phyloP scores from a whole-genome alignment of 2,113 vertebrate species.

The Xenotilapia leptura region DNA sequence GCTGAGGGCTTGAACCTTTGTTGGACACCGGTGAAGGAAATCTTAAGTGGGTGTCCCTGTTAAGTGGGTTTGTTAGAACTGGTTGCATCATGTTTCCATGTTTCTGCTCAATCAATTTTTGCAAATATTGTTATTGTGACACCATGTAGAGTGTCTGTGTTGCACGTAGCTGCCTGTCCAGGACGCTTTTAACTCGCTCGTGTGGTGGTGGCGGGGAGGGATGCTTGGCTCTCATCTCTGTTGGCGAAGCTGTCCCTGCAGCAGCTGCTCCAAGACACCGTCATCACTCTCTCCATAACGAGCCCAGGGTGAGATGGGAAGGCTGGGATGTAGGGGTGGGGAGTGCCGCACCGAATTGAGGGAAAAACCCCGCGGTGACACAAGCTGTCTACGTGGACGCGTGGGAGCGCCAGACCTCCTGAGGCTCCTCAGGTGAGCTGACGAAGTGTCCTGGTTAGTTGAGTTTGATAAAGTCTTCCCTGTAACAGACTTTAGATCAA shows the following conservation, averaged over 20 bases:
- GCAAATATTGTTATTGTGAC: background rate
- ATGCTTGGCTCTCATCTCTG: background rate
- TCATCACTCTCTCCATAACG: constrained; percentile 62
- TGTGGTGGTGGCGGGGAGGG: background rate
- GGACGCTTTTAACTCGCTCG: background rate
- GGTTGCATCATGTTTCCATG: background rate
- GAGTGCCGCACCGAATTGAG: constrained; percentile 20
- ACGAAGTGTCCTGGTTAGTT: constrained; percentile 9
- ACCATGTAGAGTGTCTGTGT: background rate
- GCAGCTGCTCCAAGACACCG: constrained; percentile 60
- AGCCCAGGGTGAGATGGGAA: constrained; percentile 47
- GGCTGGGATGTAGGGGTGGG: constrained; percentile 23
- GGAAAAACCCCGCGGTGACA: constrained; percentile 54
- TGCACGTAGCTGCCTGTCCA: background rate
- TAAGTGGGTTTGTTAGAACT: background rate
- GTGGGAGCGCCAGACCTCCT: background rate
- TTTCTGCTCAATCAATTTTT: background rate
- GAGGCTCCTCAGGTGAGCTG: constrained; percentile 41
- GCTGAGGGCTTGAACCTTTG: constrained; percentile 20
- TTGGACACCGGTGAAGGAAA: background rate
- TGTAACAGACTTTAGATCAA: background rate
- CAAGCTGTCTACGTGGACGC: constrained; percentile 51
- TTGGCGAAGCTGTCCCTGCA: constrained; percentile 35
- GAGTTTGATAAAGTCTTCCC: background rate
- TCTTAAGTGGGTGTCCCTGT: background rate